Conservation (phyloP, 2,113 vertebrate genomes). For the Eolophus roseicapilla region DNA sequence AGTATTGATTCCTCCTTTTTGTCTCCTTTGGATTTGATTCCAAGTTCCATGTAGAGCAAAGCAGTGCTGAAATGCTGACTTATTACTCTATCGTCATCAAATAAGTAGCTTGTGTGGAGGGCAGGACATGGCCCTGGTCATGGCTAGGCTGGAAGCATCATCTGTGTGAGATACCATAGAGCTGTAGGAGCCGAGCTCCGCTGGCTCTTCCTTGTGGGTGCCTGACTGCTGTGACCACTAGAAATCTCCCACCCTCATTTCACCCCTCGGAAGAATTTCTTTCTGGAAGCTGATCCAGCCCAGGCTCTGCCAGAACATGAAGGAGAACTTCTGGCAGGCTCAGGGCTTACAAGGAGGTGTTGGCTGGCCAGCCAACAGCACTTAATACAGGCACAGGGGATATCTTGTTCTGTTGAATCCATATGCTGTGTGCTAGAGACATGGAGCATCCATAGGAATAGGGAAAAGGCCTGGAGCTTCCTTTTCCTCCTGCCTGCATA, state of each 20-base stretch:
- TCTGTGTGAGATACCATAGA: fast-evolving
- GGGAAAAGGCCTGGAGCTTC: neutral
- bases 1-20: neutral
- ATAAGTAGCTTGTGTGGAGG: neutral
- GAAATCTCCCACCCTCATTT: neutral
- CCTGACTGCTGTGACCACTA: neutral
- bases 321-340: neutral
- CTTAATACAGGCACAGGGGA: neutral
- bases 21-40: neutral
- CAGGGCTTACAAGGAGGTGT: neutral
- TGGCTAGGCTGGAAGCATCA: neutral
- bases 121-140: neutral
- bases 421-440: neutral
- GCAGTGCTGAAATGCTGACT: neutral
- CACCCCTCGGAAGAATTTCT: neutral
- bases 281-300: neutral
- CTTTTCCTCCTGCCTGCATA: neutral
- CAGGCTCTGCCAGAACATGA: neutral
- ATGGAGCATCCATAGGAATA: neutral
- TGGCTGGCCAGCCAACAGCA: fast-evolving
- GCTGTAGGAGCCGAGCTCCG: neutral
- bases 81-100: neutral
- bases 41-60: neutral
- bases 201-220: neutral
- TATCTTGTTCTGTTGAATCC: neutral